Evolutionary conservation across 2,113 vertebrate genomes (phyloP), one percentile per base, ranked within the genome.

Genomic region (Chroicocephalus ridibundus): DNA sequence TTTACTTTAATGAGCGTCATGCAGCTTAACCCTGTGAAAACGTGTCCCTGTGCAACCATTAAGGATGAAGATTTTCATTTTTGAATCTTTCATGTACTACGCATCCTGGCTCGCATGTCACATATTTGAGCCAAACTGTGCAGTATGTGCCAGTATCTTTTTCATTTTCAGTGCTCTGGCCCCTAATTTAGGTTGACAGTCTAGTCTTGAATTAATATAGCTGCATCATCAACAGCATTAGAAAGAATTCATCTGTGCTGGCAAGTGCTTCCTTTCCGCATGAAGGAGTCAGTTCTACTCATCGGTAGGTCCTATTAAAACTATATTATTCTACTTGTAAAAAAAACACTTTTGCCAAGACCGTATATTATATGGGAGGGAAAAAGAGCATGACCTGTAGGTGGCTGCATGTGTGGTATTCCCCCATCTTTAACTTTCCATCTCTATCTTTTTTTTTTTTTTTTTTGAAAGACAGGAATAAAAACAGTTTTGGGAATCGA

Each of bases 131-230:
- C 49, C 92, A 88, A 91, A 80, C 38, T 51, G 17, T 84, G 21
- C 31, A 51, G 32, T 24, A 44, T 58, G 49, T 80, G 51, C 58
- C 85, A 86, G 60, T 78, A 78, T 75, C 31, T 82, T 95, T 94
- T 94, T 81, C 19, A 90, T 93, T 96, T 91, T 81, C 82, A 62
- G 17, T 58, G 29, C 36, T 88, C 46, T 78, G 85, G 49, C 21
- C 62, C 58, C 78, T 96, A 86, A 93, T 92, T 82, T 80, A 42
- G 9, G 15, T 77, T 92, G 71, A 74, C 68, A 90, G 62, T 47
- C 69, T 58, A 93, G 71, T 72, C n/a, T 95, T 92, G 60, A 92
- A 81, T 68, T 80, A 93, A 90, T 75, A 66, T 6, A 88, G 29
- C 54, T 94, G 42, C 57, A 78, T 78, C 69, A 78, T 58, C 49